Percentiles rank a stretch among this genome's conserved stretches.
phyloP scores from a whole-genome alignment of 1,140 invertebrate species.

The Scaptomyza montana region DNA sequence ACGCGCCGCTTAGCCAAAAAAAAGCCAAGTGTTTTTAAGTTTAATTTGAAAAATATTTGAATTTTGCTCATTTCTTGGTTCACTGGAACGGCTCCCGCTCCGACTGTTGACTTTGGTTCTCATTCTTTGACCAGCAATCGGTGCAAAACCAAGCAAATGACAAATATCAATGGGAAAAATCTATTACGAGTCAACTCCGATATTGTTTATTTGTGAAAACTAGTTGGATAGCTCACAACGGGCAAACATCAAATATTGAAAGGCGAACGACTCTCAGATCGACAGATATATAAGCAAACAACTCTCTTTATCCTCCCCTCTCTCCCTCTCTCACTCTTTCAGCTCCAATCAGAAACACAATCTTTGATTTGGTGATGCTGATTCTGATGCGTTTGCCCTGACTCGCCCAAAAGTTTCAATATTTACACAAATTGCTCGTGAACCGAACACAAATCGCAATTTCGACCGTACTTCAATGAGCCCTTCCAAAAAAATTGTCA shows the following conservation, averaged over 20 bases:
- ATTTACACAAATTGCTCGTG: constrained; percentile 75
- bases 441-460: constrained; percentile 59
- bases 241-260: constrained; percentile 45
- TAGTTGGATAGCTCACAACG: constrained; percentile 53
- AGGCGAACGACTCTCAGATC: constrained; percentile 13
- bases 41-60: constrained; percentile 82
- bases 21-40: constrained; percentile 69
- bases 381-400: constrained; percentile 13
- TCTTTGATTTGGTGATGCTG: constrained; percentile 64
- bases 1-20: constrained; percentile 27
- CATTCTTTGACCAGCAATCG: constrained; percentile 19
- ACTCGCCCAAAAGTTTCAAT: constrained; percentile 65
- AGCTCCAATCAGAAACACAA: constrained; percentile 75
- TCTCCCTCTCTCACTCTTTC: background rate
- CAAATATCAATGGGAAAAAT: constrained; percentile 63
- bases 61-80: constrained; percentile 81
- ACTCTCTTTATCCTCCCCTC: constrained; percentile 28
- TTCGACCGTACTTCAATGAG: constrained; percentile 64
- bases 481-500: constrained; percentile 58
- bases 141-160: constrained; percentile 53
- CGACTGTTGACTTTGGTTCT: background rate
- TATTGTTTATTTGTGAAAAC: constrained; percentile 41
- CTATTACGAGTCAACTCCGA: constrained; percentile 19
- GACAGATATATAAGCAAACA: constrained; percentile 32
- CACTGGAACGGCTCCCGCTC: constrained; percentile 42